Conservation (phyloP, 2,113 vertebrate species). For the Triplophysa rosa region DNA sequence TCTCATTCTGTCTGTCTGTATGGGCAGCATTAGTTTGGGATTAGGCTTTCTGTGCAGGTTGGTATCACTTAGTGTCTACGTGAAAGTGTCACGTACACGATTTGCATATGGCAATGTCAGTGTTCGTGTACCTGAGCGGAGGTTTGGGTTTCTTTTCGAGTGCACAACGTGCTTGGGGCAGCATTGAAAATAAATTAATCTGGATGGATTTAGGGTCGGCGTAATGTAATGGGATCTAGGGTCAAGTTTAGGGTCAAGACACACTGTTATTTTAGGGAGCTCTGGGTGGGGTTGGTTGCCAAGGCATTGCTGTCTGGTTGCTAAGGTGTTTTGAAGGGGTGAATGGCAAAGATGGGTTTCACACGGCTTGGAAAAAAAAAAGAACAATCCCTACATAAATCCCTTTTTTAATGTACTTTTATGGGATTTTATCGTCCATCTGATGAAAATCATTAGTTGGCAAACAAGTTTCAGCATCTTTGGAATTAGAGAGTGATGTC, state of each 20-base stretch:
- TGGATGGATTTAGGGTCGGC: not conserved
- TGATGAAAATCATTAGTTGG: too few species aligned
- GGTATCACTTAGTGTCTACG: not conserved
- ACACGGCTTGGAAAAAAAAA: too few species aligned
- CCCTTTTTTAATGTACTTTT: too few species aligned
- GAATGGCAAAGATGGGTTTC: too few species aligned
- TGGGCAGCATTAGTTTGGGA: not conserved
- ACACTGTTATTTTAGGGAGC: too few species aligned
- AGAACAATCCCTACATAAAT: too few species aligned
- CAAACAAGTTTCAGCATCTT: too few species aligned
- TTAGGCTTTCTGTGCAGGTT: not conserved
- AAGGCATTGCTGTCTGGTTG: too few species aligned
- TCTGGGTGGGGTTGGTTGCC: too few species aligned
- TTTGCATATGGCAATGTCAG: not conserved
- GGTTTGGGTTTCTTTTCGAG: not conserved
- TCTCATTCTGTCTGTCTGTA: not conserved
- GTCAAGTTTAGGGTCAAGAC: not conserved
- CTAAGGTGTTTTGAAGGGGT: too few species aligned
- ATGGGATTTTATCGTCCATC: too few species aligned
- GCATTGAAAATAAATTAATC: conserved; percentile 1
- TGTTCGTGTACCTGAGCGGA: not conserved
- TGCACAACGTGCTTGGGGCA: not conserved
- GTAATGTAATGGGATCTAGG: conserved; percentile 2
- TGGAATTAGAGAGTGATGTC: too few species aligned
- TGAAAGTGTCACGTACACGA: not conserved